phyloP scores from a whole-genome alignment of 2,888 invertebrate species.

The Polydrusus tereticollis region DNA sequence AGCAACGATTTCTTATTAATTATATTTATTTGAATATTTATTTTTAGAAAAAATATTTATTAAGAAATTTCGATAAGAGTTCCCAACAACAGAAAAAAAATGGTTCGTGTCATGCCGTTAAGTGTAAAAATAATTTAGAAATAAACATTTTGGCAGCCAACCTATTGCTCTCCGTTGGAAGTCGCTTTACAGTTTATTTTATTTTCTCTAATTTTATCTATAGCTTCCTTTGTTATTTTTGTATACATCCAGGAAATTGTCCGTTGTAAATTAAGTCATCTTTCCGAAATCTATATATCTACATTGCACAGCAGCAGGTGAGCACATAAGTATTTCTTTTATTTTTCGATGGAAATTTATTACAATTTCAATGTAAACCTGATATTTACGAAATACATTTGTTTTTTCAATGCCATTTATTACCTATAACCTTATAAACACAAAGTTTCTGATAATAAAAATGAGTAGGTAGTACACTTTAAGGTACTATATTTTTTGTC shows the following conservation, averaged over 20 bases:
- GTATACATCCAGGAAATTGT: conserved; percentile 11
- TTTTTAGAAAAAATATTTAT: not conserved
- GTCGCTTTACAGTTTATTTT: conserved; percentile 4
- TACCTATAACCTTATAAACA: too few relatives aligned
- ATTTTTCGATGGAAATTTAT: not conserved
- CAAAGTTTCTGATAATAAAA: too few relatives aligned
- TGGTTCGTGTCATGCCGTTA: not conserved
- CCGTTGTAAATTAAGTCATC: conserved; percentile 3
- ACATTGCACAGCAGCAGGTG: not conserved
- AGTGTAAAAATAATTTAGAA: conserved; percentile 14
- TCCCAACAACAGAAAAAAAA: not conserved
- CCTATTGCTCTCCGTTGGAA: conserved; percentile 13
- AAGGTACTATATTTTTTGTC: too few relatives aligned
- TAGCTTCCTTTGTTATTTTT: conserved; percentile 19
- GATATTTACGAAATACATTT: not conserved
- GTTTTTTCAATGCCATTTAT: too few relatives aligned
- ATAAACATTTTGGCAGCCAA: conserved; percentile 16
- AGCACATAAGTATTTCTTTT: not conserved
- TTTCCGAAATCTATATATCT: not conserved
- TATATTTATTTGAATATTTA: not conserved
- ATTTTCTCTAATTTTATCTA: conserved; percentile 15
- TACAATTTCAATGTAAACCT: not conserved
- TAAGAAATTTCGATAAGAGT: not conserved
- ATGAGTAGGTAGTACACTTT: too few relatives aligned
- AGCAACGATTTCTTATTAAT: not conserved